phyloP scores from a whole-genome alignment of 2,113 vertebrate species.

The Psittacula cyanocephala region DNA sequence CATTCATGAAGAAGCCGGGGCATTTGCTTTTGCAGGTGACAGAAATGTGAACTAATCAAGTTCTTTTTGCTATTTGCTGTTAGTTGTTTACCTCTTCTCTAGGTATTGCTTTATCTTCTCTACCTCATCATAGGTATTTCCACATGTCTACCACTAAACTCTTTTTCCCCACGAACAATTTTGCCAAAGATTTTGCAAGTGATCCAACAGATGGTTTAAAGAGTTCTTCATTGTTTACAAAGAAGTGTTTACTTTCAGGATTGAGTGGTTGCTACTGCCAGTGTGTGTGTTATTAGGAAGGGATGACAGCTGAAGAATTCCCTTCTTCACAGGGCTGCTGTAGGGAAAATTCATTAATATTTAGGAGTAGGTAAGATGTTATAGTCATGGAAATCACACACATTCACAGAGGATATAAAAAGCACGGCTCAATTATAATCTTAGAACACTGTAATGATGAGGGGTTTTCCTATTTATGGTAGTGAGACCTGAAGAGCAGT shows the following conservation, averaged over 20 bases:
- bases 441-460: neutral
- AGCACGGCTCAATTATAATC: neutral
- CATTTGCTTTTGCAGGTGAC: neutral
- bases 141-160: neutral
- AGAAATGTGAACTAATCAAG: neutral
- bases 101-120: neutral
- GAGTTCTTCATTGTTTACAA: neutral
- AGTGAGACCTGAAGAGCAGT: neutral
- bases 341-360: neutral
- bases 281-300: neutral
- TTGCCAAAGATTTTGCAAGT: neutral
- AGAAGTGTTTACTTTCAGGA: neutral
- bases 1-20: neutral
- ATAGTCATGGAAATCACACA: neutral
- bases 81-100: neutral
- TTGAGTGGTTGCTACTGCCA: neutral
- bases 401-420: neutral
- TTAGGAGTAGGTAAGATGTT: neutral
- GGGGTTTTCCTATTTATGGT: accelerated
- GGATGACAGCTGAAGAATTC: neutral
- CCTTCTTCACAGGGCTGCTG: neutral
- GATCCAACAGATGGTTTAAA: neutral
- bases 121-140: neutral
- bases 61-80: neutral
- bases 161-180: neutral